phyloP scores from a whole-genome alignment of 1,140 invertebrate species.

The Aphelinus certus region DNA sequence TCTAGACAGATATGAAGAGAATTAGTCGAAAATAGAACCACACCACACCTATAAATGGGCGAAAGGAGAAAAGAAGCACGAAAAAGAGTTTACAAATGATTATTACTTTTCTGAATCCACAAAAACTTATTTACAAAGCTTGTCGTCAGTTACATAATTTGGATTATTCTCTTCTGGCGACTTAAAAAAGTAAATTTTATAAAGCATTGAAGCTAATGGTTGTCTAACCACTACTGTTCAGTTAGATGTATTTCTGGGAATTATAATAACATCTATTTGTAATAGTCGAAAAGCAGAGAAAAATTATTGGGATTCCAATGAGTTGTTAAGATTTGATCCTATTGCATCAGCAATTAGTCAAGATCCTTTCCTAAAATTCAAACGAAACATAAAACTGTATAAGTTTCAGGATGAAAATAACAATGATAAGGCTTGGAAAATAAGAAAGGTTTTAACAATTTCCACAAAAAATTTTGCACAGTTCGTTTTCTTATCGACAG shows the following conservation, averaged over 20 bases:
- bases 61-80: neutral
- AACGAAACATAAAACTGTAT: conserved; percentile 4
- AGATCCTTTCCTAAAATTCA: conserved; percentile 6
- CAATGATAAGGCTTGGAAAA: conserved; percentile 7
- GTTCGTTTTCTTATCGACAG: too few relatives aligned
- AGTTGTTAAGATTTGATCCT: conserved; percentile 6
- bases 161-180: neutral
- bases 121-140: neutral
- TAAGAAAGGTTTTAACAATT: conserved; percentile 1
- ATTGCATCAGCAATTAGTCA: conserved; percentile 20
- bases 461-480: neutral
- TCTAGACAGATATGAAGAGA: conserved; percentile 7
- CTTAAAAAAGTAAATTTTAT: conserved; percentile 8
- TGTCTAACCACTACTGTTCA: neutral
- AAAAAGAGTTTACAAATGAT: conserved; percentile 12
- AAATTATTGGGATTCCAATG: conserved; percentile 14
- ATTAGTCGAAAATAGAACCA: neutral
- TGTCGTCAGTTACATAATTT: neutral
- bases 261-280: too few relatives aligned
- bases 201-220: conserved; percentile 10
- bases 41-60: too few relatives aligned
- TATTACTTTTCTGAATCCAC: conserved; percentile 11
- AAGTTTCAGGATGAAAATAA: neutral
- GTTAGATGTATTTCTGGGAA: too few relatives aligned
- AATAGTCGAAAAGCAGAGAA: neutral